A percentile compares a stretch with the other conserved stretches of the same genome.
phyloP scores from a whole-genome alignment of 2,888 invertebrate genomes.

The Hirudinaria manillensis region DNA sequence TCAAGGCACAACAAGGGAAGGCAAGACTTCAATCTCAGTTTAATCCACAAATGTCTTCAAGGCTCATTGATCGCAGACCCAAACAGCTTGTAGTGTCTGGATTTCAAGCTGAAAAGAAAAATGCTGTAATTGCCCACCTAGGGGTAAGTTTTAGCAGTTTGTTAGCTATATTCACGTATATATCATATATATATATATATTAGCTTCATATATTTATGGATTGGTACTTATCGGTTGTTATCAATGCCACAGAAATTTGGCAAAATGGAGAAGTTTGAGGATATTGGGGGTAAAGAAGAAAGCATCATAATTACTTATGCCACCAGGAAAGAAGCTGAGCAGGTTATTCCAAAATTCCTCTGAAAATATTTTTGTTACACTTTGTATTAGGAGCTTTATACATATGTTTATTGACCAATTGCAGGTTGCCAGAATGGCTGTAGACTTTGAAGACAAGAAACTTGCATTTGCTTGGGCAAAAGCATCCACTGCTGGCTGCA shows the following conservation, averaged over 20 bases:
- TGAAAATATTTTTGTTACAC: too few relatives aligned
- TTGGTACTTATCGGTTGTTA: neutral
- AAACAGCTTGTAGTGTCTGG: constrained; percentile 21
- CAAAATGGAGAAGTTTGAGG: constrained; percentile 18
- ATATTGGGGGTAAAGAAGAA: neutral
- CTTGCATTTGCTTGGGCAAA: constrained; percentile 6
- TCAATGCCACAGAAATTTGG: constrained; percentile 14
- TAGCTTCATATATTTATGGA: neutral
- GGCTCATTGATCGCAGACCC: constrained; percentile 11
- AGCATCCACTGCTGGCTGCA: neutral
- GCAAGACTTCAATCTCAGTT: too few relatives aligned
- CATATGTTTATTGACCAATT: neutral
- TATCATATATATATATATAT: too few relatives aligned
- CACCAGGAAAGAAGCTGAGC: constrained; percentile 24
- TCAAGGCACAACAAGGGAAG: too few relatives aligned
- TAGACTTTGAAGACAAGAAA: constrained; percentile 4
- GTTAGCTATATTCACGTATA: neutral
- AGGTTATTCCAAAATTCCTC: neutral
- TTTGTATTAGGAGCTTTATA: too few relatives aligned
- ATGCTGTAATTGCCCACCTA: constrained; percentile 10
- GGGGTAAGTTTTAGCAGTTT: constrained; percentile 16
- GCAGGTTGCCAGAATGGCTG: constrained; percentile 3
- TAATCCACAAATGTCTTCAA: neutral
- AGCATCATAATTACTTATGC: constrained; percentile 12
- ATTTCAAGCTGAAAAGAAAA: constrained; percentile 4